Conservation (phyloP, 2,797 vertebrate genomes). For the Acanthurus tractus region DNA sequence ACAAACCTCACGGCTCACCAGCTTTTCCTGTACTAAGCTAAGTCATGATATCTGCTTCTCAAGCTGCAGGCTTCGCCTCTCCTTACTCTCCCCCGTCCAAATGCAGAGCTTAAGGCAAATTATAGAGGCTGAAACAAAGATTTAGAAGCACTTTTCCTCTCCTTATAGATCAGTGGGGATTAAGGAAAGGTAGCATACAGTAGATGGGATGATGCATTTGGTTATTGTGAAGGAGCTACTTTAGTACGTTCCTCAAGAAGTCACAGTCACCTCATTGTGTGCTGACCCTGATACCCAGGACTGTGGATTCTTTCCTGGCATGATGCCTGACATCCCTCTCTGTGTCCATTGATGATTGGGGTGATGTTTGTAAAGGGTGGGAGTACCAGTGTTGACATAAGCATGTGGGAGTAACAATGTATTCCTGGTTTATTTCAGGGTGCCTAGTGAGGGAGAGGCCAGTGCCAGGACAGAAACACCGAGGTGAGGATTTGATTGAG, state of each 20-base stretch:
- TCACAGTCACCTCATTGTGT: constrained; percentile 65
- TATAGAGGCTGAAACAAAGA: constrained; percentile 14
- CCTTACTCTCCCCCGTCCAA: constrained; percentile 63
- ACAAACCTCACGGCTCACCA: constrained; percentile 57
- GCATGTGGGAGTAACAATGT: constrained; percentile 60
- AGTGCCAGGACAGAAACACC: constrained; percentile 94
- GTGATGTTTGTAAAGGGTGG: constrained; percentile 30
- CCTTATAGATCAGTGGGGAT: constrained; percentile 60
- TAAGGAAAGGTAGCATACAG: constrained; percentile 65
- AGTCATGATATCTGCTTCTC: constrained; percentile 61
- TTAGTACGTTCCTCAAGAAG: constrained; percentile 15
- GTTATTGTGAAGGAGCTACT: constrained; percentile 47
- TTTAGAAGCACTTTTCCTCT: constrained; percentile 21
- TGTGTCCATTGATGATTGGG: constrained; percentile 66
- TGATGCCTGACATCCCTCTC: constrained; percentile 75
- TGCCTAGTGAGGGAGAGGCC: constrained; percentile 96
- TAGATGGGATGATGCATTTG: constrained; percentile 46
- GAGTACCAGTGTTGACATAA: neutral
- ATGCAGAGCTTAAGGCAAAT: constrained; percentile 37
- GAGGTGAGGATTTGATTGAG: constrained; percentile 89
- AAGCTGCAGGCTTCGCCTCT: constrained; percentile 59
- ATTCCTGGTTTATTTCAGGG: constrained; percentile 89
- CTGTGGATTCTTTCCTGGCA: constrained; percentile 79
- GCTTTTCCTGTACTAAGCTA: constrained; percentile 62
- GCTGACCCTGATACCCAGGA: constrained; percentile 70